Evolutionary conservation across 2,888 invertebrate genomes (phyloP).

Genomic region (Hyppa rectilinea): DNA sequence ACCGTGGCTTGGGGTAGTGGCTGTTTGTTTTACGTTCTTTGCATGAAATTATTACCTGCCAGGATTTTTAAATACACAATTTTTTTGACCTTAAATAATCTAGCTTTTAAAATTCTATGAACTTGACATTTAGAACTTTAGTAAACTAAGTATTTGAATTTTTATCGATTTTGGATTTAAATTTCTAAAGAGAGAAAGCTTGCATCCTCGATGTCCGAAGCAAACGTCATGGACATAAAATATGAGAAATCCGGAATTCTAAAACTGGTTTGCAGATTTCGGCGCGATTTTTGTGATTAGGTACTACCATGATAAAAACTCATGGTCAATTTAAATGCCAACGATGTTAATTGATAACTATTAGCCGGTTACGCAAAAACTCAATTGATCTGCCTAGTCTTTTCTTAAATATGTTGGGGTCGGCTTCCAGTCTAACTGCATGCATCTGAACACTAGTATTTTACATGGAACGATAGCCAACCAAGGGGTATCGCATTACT

Average conservation of each 20-base stretch:
- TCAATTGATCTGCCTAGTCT: too few relatives aligned
- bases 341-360: slow-evolving; percentile 33
- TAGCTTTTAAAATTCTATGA: too few relatives aligned
- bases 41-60: not conserved
- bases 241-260: slow-evolving; percentile 42
- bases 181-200: slow-evolving; percentile 53
- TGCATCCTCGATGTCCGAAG: slow-evolving; percentile 12
- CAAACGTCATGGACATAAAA: slow-evolving; percentile 36
- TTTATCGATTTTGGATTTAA: slow-evolving; percentile 25
- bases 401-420: too few relatives aligned
- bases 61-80: too few relatives aligned
- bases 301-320: slow-evolving; percentile 22
- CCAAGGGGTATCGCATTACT: too few relatives aligned
- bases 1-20: slow-evolving; percentile 17
- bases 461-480: too few relatives aligned
- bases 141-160: not conserved
- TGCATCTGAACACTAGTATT: too few relatives aligned
- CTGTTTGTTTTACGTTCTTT: slow-evolving; percentile 38
- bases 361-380: slow-evolving; percentile 35
- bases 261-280: slow-evolving; percentile 39
- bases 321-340: slow-evolving; percentile 46
- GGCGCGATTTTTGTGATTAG: slow-evolving; percentile 18
- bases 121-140: slow-evolving; percentile 18
- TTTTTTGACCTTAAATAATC: too few relatives aligned
- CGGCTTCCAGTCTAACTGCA: too few relatives aligned